Base-by-base conservation (phyloP, 37 sponge, comb jelly and placozoan genomes). In the Halisarca cf. caerulea region DNA sequence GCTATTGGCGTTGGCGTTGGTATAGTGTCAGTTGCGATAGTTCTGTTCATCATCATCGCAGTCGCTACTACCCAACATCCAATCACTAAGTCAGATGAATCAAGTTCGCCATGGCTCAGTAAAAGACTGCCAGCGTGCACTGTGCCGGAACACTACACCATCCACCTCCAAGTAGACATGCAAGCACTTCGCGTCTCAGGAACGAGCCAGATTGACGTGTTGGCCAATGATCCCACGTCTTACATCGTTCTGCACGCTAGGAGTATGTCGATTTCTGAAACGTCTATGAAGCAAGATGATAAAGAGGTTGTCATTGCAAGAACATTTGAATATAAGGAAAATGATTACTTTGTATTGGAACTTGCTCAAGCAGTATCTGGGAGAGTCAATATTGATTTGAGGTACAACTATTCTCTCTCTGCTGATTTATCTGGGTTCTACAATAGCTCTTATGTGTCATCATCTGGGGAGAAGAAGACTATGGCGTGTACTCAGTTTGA, bases 401-500 rank as follows among this genome's bases (percentile, higher is more conserved):
- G 35, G 20, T 96, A 86, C 82, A 82, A 86, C 77, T 96, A 91
- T 59, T 84, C 69, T 14, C 79, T 96, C 2, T 27, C 85, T 21
- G 70, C 74, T 0, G 94, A 82, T 44, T 60, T 93, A 42, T 74
- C 87, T 58, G 97, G 97, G 5, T 96, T 96, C 80, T 96, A 93
- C 82, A 84, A 68, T 37, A 96, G 97, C 80, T 82, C 88, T 0
- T 96, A 93, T 66, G 57, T n/a, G 30, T 38, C 60, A 11, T 37
- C 71, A 7, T 30, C 40, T 37, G 94, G 92, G 32, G 39, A 81
- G 9, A 82, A n/a, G 42, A 71, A 68, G 0, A 78, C 59, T 28
- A 57, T 95, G 11, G 98, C 94, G 3, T 94, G 95, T 32, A 98
- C 99, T 15, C 96, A 98, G 88, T 96, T 98, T 83, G 99, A 98